These are phyloP conservation scores for Drosophila nigromelanica DNA, from an alignment of 1,140 invertebrate species.

Conservation along the genomic window DNA sequence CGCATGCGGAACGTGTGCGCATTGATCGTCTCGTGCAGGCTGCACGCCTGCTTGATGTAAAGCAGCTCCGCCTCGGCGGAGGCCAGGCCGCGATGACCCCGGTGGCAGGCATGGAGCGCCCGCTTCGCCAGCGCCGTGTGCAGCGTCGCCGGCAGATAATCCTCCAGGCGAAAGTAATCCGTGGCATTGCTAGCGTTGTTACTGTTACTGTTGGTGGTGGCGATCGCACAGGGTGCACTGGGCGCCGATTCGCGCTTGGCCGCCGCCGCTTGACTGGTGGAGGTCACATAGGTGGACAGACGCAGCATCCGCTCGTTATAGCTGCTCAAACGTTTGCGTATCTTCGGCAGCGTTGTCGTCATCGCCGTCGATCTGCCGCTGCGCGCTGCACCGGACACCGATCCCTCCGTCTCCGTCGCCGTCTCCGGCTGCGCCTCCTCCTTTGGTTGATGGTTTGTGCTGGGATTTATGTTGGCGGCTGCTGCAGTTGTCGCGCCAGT, in stretches of 20 bases:
- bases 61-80: conserved; percentile 91
- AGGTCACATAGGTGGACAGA: conserved; percentile 72
- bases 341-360: conserved; percentile 78
- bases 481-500: conserved; percentile 6
- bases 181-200: background rate
- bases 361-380: conserved; percentile 8
- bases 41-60: conserved; percentile 95
- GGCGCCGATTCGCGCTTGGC: conserved; percentile 14
- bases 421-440: conserved; percentile 4
- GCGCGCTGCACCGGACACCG: background rate
- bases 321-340: conserved; percentile 67
- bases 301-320: conserved; percentile 75
- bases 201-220: background rate
- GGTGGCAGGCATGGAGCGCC: conserved; percentile 86
- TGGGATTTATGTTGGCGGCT: no score
- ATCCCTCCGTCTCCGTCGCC: conserved; percentile 18
- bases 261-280: conserved; percentile 31
- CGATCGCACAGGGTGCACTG: background rate
- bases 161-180: conserved; percentile 92
- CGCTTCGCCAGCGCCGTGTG: conserved; percentile 86
- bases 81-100: conserved; percentile 90
- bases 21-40: conserved; percentile 94
- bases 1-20: conserved; percentile 95
- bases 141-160: conserved; percentile 88
- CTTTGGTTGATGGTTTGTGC: no score